Conservation (phyloP, 2,113 vertebrate species). For the Meles meles region DNA sequence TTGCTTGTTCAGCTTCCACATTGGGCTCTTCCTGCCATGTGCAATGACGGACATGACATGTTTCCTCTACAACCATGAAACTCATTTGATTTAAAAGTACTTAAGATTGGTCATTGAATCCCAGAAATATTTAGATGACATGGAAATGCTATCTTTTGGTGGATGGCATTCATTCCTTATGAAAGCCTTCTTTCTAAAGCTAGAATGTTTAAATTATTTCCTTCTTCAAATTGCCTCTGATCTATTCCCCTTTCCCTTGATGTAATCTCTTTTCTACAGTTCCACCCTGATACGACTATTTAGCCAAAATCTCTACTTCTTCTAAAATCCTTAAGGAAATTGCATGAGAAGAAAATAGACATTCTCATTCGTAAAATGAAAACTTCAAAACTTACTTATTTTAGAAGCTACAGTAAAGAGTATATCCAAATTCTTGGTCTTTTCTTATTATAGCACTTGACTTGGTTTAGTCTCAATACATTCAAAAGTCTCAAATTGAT, state of each 20-base stretch:
- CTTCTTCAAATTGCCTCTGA: not conserved
- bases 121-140: not conserved
- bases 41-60: not conserved
- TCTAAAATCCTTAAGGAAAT: not conserved
- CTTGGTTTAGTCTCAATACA: not conserved
- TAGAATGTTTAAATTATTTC: not conserved
- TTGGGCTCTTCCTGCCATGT: not conserved
- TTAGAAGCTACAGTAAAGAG: not conserved
- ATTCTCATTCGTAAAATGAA: constrained; percentile 10
- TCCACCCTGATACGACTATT: not conserved
- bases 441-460: not conserved
- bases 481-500: not conserved
- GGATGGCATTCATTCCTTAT: not conserved
- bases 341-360: not conserved
- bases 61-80: not conserved
- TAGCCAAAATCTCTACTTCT: not conserved
- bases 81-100: not conserved
- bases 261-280: not conserved
- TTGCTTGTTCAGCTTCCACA: not conserved
- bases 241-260: not conserved
- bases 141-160: not conserved
- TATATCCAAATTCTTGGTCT: not conserved
- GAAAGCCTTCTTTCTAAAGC: not conserved
- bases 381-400: not conserved
- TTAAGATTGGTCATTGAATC: not conserved